Percentiles rank a stretch among this genome's conserved stretches.
These are phyloP conservation scores for Dioctria linearis DNA, from an alignment of 2,888 invertebrate species.

Conservation along the genomic window DNA sequence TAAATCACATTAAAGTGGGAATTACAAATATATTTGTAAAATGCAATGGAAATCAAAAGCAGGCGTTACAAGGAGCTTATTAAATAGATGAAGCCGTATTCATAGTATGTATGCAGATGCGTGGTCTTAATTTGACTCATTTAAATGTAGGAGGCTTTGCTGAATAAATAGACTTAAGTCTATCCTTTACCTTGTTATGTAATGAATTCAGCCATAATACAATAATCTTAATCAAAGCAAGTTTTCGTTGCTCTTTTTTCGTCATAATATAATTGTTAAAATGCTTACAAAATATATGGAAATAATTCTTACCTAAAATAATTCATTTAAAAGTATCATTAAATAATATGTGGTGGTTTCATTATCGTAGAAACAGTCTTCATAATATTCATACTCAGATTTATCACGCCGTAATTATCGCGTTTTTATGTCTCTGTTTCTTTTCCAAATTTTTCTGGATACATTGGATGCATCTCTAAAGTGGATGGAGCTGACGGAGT, in stretches of 20 bases:
- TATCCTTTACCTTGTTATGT: too few species aligned
- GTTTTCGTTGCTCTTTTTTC: neutral
- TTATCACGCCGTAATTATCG: neutral
- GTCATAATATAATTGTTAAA: neutral
- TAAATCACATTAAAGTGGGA: constrained; percentile 2
- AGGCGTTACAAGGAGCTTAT: too few species aligned
- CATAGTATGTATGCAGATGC: too few species aligned
- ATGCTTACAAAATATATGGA: neutral
- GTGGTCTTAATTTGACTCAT: too few species aligned
- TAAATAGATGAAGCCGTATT: too few species aligned
- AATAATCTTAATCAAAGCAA: neutral
- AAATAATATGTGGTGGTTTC: neutral
- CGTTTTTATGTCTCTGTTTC: constrained; percentile 84
- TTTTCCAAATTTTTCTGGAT: constrained; percentile 85
- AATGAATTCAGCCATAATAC: neutral
- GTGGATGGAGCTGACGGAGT: constrained; percentile 91
- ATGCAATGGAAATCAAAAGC: neutral
- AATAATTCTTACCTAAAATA: neutral
- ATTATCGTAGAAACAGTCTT: constrained; percentile 56
- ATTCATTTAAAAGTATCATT: constrained; percentile 19
- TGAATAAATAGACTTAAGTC: too few species aligned
- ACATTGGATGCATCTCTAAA: constrained; percentile 88
- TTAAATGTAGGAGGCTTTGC: too few species aligned
- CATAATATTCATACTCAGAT: constrained; percentile 4
- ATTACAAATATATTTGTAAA: neutral